phyloP scores from a whole-genome alignment of 2,797 vertebrate species.

The Rallus crepitans region DNA sequence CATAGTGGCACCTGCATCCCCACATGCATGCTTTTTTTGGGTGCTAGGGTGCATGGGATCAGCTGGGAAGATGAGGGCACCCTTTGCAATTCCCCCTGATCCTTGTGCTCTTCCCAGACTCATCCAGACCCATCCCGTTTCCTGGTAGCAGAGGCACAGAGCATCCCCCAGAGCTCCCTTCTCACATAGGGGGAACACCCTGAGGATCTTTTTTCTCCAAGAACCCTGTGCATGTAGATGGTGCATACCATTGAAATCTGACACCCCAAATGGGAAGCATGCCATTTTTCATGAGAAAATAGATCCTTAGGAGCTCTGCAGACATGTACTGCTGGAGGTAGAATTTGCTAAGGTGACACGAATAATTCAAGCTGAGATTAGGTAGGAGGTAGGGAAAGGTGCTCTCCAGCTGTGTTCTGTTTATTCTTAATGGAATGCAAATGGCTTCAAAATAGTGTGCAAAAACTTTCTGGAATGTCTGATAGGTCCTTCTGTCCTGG shows the following conservation, averaged over 20 bases:
- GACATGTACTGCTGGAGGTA: background rate
- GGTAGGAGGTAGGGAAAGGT: background rate
- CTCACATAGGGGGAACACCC: background rate
- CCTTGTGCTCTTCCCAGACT: background rate
- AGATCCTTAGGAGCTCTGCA: background rate
- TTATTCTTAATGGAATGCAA: background rate
- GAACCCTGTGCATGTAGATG: background rate
- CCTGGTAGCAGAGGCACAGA: background rate
- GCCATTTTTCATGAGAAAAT: background rate
- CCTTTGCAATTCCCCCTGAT: background rate
- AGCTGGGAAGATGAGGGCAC: background rate
- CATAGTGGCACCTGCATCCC: background rate
- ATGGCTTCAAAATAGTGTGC: background rate
- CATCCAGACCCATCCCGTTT: background rate
- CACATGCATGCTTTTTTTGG: background rate
- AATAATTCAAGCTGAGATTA: background rate
- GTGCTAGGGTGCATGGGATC: background rate
- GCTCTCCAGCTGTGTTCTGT: background rate
- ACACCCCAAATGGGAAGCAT: accelerated
- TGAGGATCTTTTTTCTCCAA: background rate
- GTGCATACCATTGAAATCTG: accelerated
- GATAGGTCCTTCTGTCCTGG: background rate
- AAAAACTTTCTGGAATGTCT: background rate
- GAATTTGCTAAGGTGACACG: background rate
- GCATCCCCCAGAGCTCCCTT: background rate